Conservation (phyloP, 2,888 invertebrate genomes). For the Nymphalis urticae region DNA sequence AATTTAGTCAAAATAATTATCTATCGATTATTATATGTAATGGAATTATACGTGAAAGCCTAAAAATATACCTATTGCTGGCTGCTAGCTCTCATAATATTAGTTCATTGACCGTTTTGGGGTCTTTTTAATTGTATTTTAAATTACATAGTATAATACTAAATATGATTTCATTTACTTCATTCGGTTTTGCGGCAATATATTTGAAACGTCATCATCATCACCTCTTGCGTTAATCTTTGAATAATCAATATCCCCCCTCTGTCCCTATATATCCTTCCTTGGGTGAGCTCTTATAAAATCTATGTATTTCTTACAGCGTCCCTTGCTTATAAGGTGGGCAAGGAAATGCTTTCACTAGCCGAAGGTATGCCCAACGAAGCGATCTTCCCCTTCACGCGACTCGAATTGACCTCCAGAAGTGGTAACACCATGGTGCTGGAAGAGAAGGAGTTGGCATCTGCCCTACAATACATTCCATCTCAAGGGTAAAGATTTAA, state of each 20-base stretch:
- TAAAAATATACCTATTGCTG: too few species aligned
- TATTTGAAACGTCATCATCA: too few species aligned
- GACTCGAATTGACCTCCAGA: constrained; percentile 81
- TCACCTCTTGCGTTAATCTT: too few species aligned
- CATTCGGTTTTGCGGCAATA: too few species aligned
- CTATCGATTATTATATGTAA: too few species aligned
- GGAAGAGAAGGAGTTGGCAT: constrained; percentile 81
- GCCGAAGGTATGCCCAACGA: constrained; percentile 90
- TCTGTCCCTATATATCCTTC: too few species aligned
- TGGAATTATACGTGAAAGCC: too few species aligned
- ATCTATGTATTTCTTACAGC: constrained; percentile 50
- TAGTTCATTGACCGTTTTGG: not conserved
- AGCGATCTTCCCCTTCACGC: constrained; percentile 85
- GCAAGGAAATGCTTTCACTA: constrained; percentile 79
- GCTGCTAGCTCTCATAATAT: not conserved
- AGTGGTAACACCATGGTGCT: constrained; percentile 79
- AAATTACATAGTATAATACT: not conserved
- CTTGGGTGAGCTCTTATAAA: too few species aligned
- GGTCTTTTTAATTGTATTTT: not conserved
- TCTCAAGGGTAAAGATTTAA: constrained; percentile 82
- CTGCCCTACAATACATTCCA: constrained; percentile 88
- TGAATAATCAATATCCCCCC: too few species aligned
- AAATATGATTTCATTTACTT: not conserved
- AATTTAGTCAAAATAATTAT: too few species aligned
- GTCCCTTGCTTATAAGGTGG: constrained; percentile 66